These are phyloP conservation scores for Catostomus latipinnis DNA, from an alignment of 2,797 vertebrate species.

Conservation along the genomic window DNA sequence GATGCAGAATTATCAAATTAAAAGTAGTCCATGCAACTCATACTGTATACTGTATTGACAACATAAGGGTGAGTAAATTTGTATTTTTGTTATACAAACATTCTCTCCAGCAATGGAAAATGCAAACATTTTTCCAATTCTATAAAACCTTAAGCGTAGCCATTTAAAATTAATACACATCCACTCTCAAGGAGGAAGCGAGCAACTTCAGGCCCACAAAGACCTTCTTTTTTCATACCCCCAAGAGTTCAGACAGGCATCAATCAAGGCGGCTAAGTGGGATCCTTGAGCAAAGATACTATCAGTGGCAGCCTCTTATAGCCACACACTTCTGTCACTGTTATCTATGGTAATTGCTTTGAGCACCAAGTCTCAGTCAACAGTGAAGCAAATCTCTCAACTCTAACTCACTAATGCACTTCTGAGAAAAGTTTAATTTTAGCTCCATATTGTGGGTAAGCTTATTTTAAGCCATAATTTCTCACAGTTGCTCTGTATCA, in stretches of 20 bases:
- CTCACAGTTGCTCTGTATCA: background rate
- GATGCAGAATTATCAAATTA: constrained; percentile 11
- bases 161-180: constrained; percentile 63
- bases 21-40: too few relatives aligned
- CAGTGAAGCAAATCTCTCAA: constrained; percentile 68
- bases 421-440: constrained; percentile 44
- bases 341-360: constrained; percentile 74
- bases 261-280: constrained; percentile 80
- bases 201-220: constrained; percentile 47
- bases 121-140: background rate
- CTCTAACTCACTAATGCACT: constrained; percentile 53
- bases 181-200: constrained; percentile 44
- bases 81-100: too few relatives aligned
- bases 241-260: constrained; percentile 74
- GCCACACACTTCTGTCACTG: constrained; percentile 79
- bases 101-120: too few relatives aligned
- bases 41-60: too few relatives aligned
- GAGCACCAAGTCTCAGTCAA: constrained; percentile 72
- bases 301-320: constrained; percentile 75
- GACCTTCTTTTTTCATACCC: constrained; percentile 43
- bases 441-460: constrained; percentile 18
- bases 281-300: constrained; percentile 81
- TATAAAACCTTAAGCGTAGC: constrained; percentile 3
- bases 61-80: too few relatives aligned
- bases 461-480: background rate